A percentile compares a stretch with the other conserved stretches of the same genome.
These are phyloP conservation scores for Glareola pratincola DNA, from an alignment of 2,113 vertebrate species.

Conservation along the genomic window DNA sequence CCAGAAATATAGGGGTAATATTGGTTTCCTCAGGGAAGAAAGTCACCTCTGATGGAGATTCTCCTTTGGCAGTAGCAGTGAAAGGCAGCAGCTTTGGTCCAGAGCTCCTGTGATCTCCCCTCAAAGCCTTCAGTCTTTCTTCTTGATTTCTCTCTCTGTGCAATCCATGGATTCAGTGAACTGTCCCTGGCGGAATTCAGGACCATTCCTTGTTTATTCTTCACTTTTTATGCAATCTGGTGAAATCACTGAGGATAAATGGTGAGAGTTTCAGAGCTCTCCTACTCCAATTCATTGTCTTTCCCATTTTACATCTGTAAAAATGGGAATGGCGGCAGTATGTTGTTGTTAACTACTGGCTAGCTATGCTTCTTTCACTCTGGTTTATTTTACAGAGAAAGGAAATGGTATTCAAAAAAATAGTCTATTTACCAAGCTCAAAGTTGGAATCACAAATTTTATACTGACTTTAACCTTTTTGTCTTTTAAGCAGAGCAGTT, in stretches of 20 bases:
- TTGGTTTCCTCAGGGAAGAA: neutral
- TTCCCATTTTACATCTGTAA: neutral
- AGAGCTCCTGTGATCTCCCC: neutral
- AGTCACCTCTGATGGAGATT: neutral
- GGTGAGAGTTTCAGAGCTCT: neutral
- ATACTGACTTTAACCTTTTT: neutral
- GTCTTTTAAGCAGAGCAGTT: neutral
- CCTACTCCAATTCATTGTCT: neutral
- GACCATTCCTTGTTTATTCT: neutral
- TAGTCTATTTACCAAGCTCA: neutral
- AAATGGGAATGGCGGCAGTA: neutral
- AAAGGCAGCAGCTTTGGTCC: neutral
- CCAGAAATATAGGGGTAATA: neutral
- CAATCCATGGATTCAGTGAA: neutral
- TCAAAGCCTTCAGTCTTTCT: neutral
- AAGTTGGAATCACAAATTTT: neutral
- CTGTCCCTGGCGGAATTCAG: neutral
- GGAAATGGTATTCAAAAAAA: neutral
- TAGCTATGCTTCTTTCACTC: neutral
- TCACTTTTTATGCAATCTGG: neutral
- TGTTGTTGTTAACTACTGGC: neutral
- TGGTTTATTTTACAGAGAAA: neutral
- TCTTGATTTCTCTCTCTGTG: neutral
- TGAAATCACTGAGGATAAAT: neutral
- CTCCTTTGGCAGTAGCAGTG: neutral